Evolutionary conservation across 1,140 invertebrate genomes (phyloP).

Genomic region (Aphelinus certus): DNA sequence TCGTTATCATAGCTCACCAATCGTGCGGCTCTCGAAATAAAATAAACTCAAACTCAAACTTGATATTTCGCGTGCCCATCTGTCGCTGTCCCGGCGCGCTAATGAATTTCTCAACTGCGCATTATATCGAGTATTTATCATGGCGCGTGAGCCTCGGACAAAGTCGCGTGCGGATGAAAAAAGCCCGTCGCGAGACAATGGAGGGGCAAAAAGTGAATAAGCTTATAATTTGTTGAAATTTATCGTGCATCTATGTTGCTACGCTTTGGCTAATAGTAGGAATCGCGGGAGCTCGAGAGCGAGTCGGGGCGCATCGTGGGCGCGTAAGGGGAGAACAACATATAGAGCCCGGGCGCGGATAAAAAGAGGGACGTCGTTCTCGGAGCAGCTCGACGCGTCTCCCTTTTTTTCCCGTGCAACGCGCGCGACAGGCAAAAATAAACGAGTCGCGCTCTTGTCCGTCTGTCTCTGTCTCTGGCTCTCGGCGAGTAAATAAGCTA

Average conservation of each 20-base stretch:
- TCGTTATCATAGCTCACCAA: conserved; percentile 32
- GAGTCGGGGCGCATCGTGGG: too few relatives aligned
- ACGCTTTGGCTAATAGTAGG: conserved; percentile 2
- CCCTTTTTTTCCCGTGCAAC: conserved; percentile 15
- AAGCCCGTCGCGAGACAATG: neutral
- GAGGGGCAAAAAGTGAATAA: neutral
- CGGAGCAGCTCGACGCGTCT: conserved; percentile 13
- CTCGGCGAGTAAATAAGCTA: conserved; percentile 25
- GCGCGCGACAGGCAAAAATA: conserved; percentile 26
- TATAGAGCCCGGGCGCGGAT: neutral
- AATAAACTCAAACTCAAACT: too few relatives aligned
- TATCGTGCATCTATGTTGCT: conserved; percentile 6
- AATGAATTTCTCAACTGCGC: too few relatives aligned
- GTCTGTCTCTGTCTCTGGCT: neutral
- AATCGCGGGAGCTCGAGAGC: conserved; percentile 11
- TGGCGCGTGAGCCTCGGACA: too few relatives aligned
- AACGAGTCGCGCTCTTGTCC: conserved; percentile 6
- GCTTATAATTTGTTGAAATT: conserved; percentile 24
- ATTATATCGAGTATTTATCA: too few relatives aligned
- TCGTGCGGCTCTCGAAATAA: neutral
- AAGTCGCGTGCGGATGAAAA: too few relatives aligned
- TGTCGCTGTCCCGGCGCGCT: too few relatives aligned
- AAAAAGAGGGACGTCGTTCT: conserved; percentile 19
- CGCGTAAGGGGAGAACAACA: conserved; percentile 8
- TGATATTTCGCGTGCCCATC: too few relatives aligned